Evolutionary conservation across 2,113 vertebrate species (phyloP), one percentile per base, ranked within the genome.

Genomic region (Lasiurus cinereus): DNA sequence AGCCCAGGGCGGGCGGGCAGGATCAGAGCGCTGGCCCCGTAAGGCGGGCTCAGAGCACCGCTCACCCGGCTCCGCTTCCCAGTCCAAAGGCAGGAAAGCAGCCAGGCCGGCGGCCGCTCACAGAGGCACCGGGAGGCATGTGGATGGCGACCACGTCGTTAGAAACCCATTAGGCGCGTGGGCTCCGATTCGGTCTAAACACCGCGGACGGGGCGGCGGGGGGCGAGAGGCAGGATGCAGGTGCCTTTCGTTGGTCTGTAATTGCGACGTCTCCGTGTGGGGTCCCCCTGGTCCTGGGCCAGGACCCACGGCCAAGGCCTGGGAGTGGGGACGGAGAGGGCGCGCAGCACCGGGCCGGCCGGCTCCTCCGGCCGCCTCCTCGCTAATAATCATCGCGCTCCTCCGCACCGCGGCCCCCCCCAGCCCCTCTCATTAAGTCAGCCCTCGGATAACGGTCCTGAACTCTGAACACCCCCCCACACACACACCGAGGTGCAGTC

Each of bases 131-230:
- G 0, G 6, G 33, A 50, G 56, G 29, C 31, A 2, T 29, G 10
- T 4, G 1, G 8, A 6, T 1, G 21, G 27, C 6, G 1, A 0
- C 16, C 1, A 48, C 24, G 1, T 6, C 4, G 19, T 18, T 12
- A 24, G 24, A 27, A 21, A 10, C 0, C 8, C 33, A 54, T 36
- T 0, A 15, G 48, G 18, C 24, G 12, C 4, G 0, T 0, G 21
- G 3, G 29, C 9, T 46, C 73, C 2, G 59, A 31, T 27, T 64
- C 83, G 27, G 18, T 39, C 48, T 12, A 24, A 52, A 50, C 39
- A 1, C 2, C 5, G 6, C 8, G 50, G 39, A 46, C 8, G 50
- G 39, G 66, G 56, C 11, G 33, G 83, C 52, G 12, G n/a, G 59
- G 0, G 0, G n/a, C n/a, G n/a, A n/a, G n/a, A 0, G 10, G 7